Evolutionary conservation across 1,140 invertebrate species (phyloP).

Genomic region (Cylas formicarius): DNA sequence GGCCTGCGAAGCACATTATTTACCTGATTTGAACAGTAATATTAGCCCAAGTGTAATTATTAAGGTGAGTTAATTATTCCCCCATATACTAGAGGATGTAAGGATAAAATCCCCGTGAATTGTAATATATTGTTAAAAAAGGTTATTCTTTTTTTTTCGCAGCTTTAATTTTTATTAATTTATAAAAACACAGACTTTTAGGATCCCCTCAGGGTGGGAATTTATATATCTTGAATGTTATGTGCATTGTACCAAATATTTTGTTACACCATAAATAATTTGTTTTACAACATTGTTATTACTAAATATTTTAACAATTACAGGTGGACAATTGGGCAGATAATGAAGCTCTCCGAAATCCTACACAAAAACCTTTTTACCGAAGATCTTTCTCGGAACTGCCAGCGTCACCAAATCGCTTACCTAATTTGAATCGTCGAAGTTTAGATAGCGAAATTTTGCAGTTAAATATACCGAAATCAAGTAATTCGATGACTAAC

Average conservation of each 20-base stretch:
- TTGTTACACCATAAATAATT: constrained; percentile 42
- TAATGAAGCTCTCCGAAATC: constrained; percentile 44
- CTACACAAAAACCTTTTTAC: constrained; percentile 50
- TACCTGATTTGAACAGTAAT: constrained; percentile 42
- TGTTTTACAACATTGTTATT: constrained; percentile 10
- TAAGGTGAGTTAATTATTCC: constrained; percentile 29
- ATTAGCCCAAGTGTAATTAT: constrained; percentile 38
- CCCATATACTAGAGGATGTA: constrained; percentile 8
- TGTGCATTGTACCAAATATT: too few species aligned
- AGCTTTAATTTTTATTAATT: not conserved
- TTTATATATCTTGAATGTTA: too few species aligned
- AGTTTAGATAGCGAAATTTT: constrained; percentile 43
- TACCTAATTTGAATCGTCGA: constrained; percentile 43
- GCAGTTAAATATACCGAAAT: constrained; percentile 33
- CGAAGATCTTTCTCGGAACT: constrained; percentile 57
- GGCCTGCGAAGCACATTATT: constrained; percentile 55
- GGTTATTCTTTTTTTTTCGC: too few species aligned
- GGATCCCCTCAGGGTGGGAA: too few species aligned
- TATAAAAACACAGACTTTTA: too few species aligned
- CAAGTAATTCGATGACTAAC: constrained; percentile 40
- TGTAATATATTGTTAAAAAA: constrained; percentile 1
- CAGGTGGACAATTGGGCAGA: constrained; percentile 45
- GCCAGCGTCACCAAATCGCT: constrained; percentile 41
- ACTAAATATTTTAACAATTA: constrained; percentile 6
- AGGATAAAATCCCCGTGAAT: not conserved